Conservation (phyloP, 2,888 invertebrate species). For the Drosophila mimetica region DNA sequence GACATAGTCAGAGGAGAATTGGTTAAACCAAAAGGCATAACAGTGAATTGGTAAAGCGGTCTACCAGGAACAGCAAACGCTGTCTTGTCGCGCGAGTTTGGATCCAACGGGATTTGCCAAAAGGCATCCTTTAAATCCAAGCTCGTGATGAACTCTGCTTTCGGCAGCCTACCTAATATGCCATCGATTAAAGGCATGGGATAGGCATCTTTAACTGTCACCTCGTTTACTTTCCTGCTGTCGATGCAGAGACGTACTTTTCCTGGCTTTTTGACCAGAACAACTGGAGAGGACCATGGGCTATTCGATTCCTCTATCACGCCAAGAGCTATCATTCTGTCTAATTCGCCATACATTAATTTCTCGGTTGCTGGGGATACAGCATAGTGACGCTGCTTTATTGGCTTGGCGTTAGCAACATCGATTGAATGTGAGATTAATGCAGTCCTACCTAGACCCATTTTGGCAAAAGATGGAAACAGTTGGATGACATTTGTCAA, state of each 20-base stretch:
- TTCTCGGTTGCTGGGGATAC: constrained; percentile 13
- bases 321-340: constrained; percentile 2
- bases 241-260: constrained; percentile 9
- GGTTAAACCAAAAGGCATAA: constrained; percentile 1
- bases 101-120: neutral
- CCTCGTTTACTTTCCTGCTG: constrained; percentile 1
- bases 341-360: constrained; percentile 14
- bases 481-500: neutral
- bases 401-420: constrained; percentile 3
- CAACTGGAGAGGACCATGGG: neutral
- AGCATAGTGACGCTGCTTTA: constrained; percentile 13
- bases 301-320: constrained; percentile 7
- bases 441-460: constrained; percentile 10
- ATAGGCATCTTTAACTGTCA: constrained; percentile 7
- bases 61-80: neutral
- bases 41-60: neutral
- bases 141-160: constrained; percentile 1
- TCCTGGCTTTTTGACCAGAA: constrained; percentile 10
- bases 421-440: constrained; percentile 4
- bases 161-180: neutral
- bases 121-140: neutral
- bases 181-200: neutral
- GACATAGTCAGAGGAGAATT: too few species aligned
- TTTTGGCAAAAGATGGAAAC: constrained; percentile 14
- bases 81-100: neutral